Evolutionary conservation across 2,797 vertebrate genomes (phyloP), one percentile per base, ranked within the genome.

Genomic region (Petrocephalus sullivani): DNA sequence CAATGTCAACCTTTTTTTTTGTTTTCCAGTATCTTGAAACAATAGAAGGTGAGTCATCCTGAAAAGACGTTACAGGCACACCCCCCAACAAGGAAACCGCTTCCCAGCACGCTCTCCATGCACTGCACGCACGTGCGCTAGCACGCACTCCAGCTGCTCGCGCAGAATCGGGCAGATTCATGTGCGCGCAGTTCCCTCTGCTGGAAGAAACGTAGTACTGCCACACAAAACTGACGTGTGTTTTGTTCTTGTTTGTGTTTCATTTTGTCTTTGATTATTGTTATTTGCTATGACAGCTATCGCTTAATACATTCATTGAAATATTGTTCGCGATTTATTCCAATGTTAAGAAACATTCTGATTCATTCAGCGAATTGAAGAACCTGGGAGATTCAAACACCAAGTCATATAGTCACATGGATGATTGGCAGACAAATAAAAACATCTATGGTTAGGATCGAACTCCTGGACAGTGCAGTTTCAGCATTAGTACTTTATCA

Each of bases 31-130:
- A 21, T 54, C n/a, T 83, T 53, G 46, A 83, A 51, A 83, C 81
- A 83, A 83, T 46, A 19, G 7, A 37, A 86, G 85, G 21, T 86
- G 85, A 86, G 57, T 86, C 57, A 86, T 49, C 23, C 16, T 16
- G 57, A 86, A 86, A 86, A 57, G 33, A 64, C 41, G 85, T 61
- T 61, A 58, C 57, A 37, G 12, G 4, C 58, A 86, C 85, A 86
- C 57, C 23, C 33, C 37, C 7, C 64, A 9, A 41, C 33, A 33
- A 49, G 85, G 41, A 64, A 64, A 64, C 85, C 3, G 53, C 54
- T 85, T 33, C 53, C 16, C 46, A 21, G 56, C 53, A 85, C 49
- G 4, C 49, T 23, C 21, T 21, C 46, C 41, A 46, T 46, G 53
- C 82, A 84, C 21, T 46, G n/a, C 37, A 81, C 49, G 21, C 83